Evolutionary conservation across 2,797 vertebrate species (phyloP).

Genomic region (Synanceia verrucosa): DNA sequence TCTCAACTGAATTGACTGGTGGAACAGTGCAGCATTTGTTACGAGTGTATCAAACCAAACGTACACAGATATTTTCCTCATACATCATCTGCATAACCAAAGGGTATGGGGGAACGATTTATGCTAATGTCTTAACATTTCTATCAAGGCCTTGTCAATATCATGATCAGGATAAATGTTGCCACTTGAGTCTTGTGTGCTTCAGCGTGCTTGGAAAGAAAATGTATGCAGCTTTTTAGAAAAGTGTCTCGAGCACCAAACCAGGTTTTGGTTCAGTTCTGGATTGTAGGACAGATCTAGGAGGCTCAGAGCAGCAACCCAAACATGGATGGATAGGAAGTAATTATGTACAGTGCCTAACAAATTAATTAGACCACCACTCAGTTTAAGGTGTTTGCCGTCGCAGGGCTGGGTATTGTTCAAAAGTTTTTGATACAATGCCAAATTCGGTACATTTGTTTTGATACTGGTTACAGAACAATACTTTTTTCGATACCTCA

Average conservation of each 20-base stretch:
- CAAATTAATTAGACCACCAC: not conserved
- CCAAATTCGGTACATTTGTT: too few relatives aligned
- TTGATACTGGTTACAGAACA: too few relatives aligned
- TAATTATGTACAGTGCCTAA: too few relatives aligned
- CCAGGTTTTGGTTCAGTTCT: too few relatives aligned
- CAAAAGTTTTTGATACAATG: too few relatives aligned
- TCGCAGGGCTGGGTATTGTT: too few relatives aligned
- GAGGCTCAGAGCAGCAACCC: not conserved
- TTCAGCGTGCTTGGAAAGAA: not conserved
- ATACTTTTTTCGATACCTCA: too few relatives aligned
- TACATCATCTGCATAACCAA: slow-evolving; percentile 50
- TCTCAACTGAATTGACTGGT: slow-evolving; percentile 21
- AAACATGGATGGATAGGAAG: not conserved
- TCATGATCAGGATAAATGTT: slow-evolving; percentile 27
- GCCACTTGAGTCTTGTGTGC: slow-evolving; percentile 9
- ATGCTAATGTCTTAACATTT: slow-evolving; percentile 43
- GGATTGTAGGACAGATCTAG: not conserved
- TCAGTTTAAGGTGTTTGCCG: too few relatives aligned
- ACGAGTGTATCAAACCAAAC: slow-evolving; percentile 44
- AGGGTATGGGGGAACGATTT: slow-evolving; percentile 46
- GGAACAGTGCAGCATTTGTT: slow-evolving; percentile 27
- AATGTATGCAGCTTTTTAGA: slow-evolving; percentile 28
- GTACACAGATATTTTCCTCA: slow-evolving; percentile 30
- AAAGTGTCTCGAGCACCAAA: not conserved
- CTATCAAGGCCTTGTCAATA: slow-evolving; percentile 42